Evolutionary conservation across 2,113 vertebrate genomes (phyloP).

Genomic region (Clupea harengus): DNA sequence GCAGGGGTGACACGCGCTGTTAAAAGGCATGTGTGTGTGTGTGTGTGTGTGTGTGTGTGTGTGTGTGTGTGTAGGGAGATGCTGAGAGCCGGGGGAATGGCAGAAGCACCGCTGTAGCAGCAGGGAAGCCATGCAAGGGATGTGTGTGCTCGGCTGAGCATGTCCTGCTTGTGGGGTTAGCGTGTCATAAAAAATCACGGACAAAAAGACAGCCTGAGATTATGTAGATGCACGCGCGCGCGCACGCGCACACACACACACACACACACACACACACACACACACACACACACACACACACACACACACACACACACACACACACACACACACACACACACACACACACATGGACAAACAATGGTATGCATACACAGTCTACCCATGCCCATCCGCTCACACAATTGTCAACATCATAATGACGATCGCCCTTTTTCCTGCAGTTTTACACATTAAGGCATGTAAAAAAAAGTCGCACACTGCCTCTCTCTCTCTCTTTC

Average conservation of each 20-base stretch:
- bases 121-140: background rate
- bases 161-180: constrained; percentile 20
- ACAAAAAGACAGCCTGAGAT: background rate
- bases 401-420: background rate
- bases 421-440: background rate
- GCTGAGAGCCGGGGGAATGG: background rate
- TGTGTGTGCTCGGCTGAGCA: constrained; percentile 21
- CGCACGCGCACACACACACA: background rate
- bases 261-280: background rate
- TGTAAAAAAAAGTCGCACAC: background rate
- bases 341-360: background rate
- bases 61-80: background rate
- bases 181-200: constrained; percentile 9
- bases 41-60: background rate
- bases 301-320: constrained; percentile 3
- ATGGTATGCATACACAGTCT: background rate
- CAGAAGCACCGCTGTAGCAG: background rate
- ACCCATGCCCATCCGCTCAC: background rate
- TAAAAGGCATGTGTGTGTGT: background rate
- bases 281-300: background rate
- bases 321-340: constrained; percentile 1
- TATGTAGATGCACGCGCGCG: background rate
- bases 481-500: constrained; percentile 18
- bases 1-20: background rate
- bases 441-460: background rate